Evolutionary conservation across 2,797 vertebrate genomes (phyloP).

Genomic region (Sebastes aleutianus): DNA sequence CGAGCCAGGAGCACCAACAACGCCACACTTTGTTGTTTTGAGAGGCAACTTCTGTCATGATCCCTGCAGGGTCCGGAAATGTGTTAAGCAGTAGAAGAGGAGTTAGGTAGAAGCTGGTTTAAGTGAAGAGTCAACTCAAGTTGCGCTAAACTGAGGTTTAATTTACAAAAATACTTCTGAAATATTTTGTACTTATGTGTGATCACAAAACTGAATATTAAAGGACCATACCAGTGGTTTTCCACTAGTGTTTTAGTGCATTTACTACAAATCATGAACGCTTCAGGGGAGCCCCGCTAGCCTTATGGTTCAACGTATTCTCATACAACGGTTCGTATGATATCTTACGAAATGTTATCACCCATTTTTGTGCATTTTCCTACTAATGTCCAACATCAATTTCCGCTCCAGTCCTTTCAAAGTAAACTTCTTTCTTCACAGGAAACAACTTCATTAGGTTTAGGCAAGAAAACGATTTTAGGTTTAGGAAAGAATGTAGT

Average conservation of each 20-base stretch:
- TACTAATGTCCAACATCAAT: too few relatives aligned
- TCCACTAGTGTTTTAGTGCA: background rate
- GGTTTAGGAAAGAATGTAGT: too few relatives aligned
- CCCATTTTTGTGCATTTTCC: too few relatives aligned
- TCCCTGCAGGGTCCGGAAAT: background rate
- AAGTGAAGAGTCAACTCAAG: background rate
- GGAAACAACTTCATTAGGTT: too few relatives aligned
- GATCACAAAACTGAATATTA: background rate
- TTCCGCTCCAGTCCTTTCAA: too few relatives aligned
- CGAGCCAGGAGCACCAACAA: constrained; percentile 39
- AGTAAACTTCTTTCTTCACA: too few relatives aligned
- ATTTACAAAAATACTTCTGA: background rate
- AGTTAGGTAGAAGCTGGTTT: background rate
- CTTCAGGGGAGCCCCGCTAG: too few relatives aligned
- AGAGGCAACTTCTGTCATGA: constrained; percentile 24
- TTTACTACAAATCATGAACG: too few relatives aligned
- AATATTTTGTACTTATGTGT: background rate
- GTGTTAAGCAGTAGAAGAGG: background rate
- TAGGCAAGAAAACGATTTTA: too few relatives aligned
- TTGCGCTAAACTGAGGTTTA: background rate
- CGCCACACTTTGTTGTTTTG: constrained; percentile 41
- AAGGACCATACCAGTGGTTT: background rate
- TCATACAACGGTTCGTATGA: too few relatives aligned
- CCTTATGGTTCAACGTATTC: too few relatives aligned
- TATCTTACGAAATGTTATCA: too few relatives aligned